Conservation (phyloP, 2,888 invertebrate genomes). For the Phyllotreta cruciferae region DNA sequence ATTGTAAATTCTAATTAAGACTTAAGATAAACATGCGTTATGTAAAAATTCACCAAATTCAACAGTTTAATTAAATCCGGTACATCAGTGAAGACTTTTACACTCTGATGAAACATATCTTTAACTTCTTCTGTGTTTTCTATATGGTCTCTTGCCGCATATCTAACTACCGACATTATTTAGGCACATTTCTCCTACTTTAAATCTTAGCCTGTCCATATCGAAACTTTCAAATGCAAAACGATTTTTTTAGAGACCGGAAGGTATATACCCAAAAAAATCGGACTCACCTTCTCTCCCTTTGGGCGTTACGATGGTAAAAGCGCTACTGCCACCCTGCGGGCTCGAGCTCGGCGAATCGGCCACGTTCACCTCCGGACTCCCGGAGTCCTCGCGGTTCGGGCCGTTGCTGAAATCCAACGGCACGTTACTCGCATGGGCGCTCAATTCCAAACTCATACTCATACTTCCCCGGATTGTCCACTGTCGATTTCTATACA, state of each 20-base stretch:
- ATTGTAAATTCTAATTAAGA: no score
- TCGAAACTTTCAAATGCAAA: background rate
- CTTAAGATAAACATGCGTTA: no score
- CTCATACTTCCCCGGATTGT: slow-evolving; percentile 54
- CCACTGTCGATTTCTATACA: no score
- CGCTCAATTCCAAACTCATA: slow-evolving; percentile 69
- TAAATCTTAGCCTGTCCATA: background rate
- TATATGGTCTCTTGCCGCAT: no score
- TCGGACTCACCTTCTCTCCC: slow-evolving; percentile 56
- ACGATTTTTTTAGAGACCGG: no score
- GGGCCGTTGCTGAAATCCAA: slow-evolving; percentile 67
- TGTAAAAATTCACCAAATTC: no score
- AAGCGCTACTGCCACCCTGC: slow-evolving; percentile 64
- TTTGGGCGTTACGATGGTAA: slow-evolving; percentile 73
- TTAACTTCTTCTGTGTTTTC: no score
- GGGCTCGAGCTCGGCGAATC: slow-evolving; percentile 55
- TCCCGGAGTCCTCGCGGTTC: slow-evolving; percentile 55
- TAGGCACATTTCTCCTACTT: no score
- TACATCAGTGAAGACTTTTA: no score
- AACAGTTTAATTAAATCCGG: no score
- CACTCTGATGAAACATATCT: no score
- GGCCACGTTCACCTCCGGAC: slow-evolving; percentile 54
- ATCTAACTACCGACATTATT: no score
- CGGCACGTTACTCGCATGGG: slow-evolving; percentile 65
- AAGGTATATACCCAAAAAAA: background rate